A percentile compares a stretch with the other conserved stretches of the same genome.
Evolutionary conservation across 2,113 vertebrate species (phyloP).

Genomic region (Chloroceryle aenea): DNA sequence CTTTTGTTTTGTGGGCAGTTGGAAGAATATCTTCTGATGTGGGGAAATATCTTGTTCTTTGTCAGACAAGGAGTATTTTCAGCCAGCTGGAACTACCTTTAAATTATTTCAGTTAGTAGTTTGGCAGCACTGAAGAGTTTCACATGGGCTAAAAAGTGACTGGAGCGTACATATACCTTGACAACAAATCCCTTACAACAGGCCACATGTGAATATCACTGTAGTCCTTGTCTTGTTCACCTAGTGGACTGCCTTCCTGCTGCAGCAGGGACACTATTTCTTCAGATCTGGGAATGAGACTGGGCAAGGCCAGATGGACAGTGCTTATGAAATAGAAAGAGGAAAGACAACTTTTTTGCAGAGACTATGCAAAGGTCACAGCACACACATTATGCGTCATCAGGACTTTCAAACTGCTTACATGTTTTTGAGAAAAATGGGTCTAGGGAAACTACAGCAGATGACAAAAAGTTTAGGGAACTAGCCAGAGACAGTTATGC

Average conservation of each 20-base stretch:
- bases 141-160: not conserved
- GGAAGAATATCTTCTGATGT: not conserved
- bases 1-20: not conserved
- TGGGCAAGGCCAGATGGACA: slow-evolving; percentile 37
- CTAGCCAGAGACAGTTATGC: slow-evolving; percentile 20
- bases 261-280: slow-evolving; percentile 17
- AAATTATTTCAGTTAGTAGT: not conserved
- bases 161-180: not conserved
- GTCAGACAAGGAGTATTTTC: not conserved
- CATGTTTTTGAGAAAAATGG: not conserved
- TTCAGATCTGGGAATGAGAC: slow-evolving; percentile 23
- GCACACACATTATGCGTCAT: not conserved
- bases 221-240: not conserved
- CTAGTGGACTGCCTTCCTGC: not conserved
- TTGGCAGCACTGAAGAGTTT: not conserved
- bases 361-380: slow-evolving; percentile 43
- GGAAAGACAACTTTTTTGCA: slow-evolving; percentile 35
- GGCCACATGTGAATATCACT: not conserved
- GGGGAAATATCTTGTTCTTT: not conserved
- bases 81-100: not conserved
- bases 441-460: not conserved
- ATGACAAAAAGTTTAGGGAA: slow-evolving; percentile 3
- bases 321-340: slow-evolving; percentile 63
- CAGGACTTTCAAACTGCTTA: not conserved
- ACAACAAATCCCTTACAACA: not conserved